phyloP scores from a whole-genome alignment of 2,888 invertebrate genomes.

The Tipula helvola region DNA sequence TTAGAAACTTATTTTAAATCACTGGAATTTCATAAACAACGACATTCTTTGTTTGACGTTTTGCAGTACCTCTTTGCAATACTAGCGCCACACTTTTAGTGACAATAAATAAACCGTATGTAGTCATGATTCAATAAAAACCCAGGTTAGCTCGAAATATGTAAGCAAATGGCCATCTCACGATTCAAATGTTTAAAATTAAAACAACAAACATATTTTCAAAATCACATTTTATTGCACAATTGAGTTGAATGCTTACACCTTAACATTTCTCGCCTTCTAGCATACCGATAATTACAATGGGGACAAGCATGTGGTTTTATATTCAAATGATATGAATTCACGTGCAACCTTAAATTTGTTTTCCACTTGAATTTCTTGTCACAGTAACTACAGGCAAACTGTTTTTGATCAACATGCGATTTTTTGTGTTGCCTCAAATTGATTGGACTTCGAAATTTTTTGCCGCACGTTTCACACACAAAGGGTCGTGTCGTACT shows the following conservation, averaged over 20 bases:
- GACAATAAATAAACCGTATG: no score
- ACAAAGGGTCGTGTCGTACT: conserved; percentile 12
- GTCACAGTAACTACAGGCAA: conserved; percentile 25
- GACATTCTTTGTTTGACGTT: no score
- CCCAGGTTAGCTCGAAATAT: no score
- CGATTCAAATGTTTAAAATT: background rate
- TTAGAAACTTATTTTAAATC: no score
- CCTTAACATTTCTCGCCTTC: conserved; percentile 33
- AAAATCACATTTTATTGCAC: conserved; percentile 15
- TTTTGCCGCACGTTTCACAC: conserved; percentile 17
- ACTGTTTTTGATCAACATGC: conserved; percentile 27
- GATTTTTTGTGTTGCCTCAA: conserved; percentile 32
- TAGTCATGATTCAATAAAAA: no score
- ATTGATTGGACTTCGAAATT: conserved; percentile 18
- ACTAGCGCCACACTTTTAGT: no score
- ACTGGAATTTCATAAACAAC: no score
- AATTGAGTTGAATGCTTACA: conserved; percentile 28
- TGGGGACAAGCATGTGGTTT: conserved; percentile 31
- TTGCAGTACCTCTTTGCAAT: no score
- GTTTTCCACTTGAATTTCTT: conserved; percentile 16
- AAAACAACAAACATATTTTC: background rate
- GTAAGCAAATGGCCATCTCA: no score
- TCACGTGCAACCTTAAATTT: conserved; percentile 25
- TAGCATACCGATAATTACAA: conserved; percentile 29
- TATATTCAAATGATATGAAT: conserved; percentile 30